Conservation (phyloP, 2,888 invertebrate species). For the Archips crataeganus region DNA sequence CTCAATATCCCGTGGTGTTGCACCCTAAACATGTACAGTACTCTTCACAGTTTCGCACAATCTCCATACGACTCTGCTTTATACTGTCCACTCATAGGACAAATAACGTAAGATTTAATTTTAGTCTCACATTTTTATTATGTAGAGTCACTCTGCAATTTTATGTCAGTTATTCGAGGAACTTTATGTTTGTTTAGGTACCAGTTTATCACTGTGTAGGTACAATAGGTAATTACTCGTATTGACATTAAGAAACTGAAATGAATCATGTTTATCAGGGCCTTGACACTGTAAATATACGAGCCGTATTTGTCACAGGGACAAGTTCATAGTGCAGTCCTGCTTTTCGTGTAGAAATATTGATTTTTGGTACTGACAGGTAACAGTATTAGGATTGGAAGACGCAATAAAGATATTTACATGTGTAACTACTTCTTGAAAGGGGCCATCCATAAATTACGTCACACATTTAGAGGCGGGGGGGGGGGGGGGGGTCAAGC, state of each 20-base stretch:
- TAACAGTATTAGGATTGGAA: no score
- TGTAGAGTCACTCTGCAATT: neutral
- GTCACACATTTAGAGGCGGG: no score
- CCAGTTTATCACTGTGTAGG: constrained; percentile 53
- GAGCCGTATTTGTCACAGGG: constrained; percentile 46
- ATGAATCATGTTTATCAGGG: constrained; percentile 55
- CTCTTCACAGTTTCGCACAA: no score
- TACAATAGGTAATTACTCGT: constrained; percentile 48
- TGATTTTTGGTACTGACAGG: neutral
- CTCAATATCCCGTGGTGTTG: no score
- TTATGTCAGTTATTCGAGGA: constrained; percentile 41
- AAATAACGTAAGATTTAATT: neutral
- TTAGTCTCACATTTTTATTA: neutral
- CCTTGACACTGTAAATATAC: constrained; percentile 57
- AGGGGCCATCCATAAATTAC: no score
- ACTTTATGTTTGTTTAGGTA: constrained; percentile 54
- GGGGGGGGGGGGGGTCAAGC: no score
- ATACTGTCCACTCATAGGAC: neutral
- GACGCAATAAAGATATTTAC: no score
- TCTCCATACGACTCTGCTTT: no score
- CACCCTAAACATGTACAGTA: no score
- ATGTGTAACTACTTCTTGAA: no score
- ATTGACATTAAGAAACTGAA: constrained; percentile 49
- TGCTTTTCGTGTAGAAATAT: neutral
- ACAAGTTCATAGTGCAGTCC: constrained; percentile 57